Evolutionary conservation across 1,140 invertebrate genomes (phyloP).

Genomic region (Orchestia grillus): DNA sequence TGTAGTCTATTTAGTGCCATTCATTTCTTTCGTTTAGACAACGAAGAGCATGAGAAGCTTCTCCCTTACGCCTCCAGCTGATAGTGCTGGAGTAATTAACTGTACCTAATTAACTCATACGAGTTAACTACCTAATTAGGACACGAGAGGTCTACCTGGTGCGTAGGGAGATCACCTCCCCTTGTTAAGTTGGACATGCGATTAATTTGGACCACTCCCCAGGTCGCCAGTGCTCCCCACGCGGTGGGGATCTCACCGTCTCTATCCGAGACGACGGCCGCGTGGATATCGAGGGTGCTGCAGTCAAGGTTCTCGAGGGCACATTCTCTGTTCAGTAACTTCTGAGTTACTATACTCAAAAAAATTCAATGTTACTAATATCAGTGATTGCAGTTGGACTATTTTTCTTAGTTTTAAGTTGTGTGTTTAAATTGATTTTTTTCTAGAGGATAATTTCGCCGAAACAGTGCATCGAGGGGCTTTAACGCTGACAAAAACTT

Average conservation of each 20-base stretch:
- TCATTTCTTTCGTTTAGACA: too few relatives aligned
- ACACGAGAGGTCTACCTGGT: too few relatives aligned
- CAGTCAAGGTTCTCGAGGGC: constrained; percentile 70
- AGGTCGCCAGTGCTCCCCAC: constrained; percentile 72
- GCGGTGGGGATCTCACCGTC: constrained; percentile 72
- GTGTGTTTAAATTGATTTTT: not conserved
- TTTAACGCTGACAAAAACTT: not conserved
- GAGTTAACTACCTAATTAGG: too few relatives aligned
- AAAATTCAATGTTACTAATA: not conserved
- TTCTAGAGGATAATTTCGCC: not conserved
- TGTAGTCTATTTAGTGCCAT: too few relatives aligned
- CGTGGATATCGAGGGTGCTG: constrained; percentile 70
- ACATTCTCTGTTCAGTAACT: constrained; percentile 49
- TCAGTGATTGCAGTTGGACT: not conserved
- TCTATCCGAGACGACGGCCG: constrained; percentile 69
- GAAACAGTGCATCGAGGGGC: not conserved
- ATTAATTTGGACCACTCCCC: not conserved
- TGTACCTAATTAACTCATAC: too few relatives aligned
- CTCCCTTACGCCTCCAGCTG: too few relatives aligned
- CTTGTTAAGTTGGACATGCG: too few relatives aligned
- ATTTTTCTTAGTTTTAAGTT: not conserved
- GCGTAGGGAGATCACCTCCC: too few relatives aligned
- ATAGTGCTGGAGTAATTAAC: too few relatives aligned
- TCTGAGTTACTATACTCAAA: not conserved
- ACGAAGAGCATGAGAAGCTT: too few relatives aligned